A percentile compares a stretch with the other conserved stretches of the same genome.
phyloP scores from a whole-genome alignment of 2,113 vertebrate species.

The Scortum barcoo region DNA sequence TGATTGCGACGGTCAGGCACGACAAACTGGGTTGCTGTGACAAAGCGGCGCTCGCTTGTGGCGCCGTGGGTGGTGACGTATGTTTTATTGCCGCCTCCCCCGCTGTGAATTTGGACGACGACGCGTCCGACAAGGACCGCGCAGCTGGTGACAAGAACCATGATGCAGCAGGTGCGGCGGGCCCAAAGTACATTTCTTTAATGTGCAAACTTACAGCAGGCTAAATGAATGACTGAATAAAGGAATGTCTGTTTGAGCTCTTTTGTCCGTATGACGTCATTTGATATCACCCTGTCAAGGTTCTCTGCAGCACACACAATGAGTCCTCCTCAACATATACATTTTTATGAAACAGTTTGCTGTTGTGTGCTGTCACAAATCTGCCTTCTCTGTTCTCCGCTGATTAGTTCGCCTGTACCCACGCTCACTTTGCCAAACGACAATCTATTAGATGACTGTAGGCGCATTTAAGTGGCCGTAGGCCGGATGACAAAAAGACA shows the following conservation, averaged over 20 bases:
- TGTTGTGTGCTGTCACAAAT: background rate
- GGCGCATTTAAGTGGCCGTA: background rate
- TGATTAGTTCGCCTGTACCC: background rate
- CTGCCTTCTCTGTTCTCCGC: background rate
- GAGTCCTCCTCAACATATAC: background rate
- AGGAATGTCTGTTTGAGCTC: background rate
- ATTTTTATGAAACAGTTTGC: background rate
- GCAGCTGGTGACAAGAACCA: background rate
- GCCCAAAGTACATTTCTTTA: background rate
- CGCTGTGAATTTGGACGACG: background rate
- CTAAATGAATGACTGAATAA: background rate
- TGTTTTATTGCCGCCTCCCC: background rate
- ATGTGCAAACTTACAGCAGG: background rate
- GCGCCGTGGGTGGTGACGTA: conserved; percentile 2
- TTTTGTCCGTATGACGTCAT: background rate
- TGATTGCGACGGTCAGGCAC: background rate
- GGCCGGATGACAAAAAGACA: conserved; percentile 18
- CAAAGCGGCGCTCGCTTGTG: background rate
- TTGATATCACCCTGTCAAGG: background rate
- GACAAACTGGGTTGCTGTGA: conserved; percentile 13
- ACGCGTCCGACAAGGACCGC: background rate
- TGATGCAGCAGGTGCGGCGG: background rate
- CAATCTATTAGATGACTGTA: background rate
- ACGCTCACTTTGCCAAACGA: conserved; percentile 9
- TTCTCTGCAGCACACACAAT: background rate